phyloP scores from a whole-genome alignment of 1,140 invertebrate species.

The Megalopta genalis region DNA sequence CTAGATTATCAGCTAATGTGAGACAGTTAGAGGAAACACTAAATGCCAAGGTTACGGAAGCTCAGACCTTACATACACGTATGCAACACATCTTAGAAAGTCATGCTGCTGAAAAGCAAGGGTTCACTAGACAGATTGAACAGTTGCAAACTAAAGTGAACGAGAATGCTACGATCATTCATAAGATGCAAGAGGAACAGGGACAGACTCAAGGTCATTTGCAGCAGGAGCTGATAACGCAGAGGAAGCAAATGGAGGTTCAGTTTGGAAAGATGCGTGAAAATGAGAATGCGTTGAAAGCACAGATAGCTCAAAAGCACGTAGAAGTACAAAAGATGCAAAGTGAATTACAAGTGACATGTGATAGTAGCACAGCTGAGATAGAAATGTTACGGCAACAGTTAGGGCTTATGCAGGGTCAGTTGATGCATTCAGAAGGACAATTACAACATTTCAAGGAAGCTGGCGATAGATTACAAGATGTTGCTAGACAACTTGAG shows the following conservation, averaged over 20 bases:
- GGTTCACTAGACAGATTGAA: constrained; percentile 77
- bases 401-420: constrained; percentile 78
- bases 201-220: constrained; percentile 78
- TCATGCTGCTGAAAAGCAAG: constrained; percentile 80
- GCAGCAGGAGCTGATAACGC: constrained; percentile 78
- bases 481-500: constrained; percentile 82
- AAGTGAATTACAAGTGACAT: constrained; percentile 80
- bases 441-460: constrained; percentile 76
- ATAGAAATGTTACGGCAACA: constrained; percentile 78
- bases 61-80: constrained; percentile 81
- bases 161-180: constrained; percentile 81
- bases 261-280: constrained; percentile 79
- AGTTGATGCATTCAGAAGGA: constrained; percentile 72
- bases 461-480: constrained; percentile 72
- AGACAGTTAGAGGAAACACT: constrained; percentile 82
- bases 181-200: constrained; percentile 81
- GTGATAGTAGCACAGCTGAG: constrained; percentile 75
- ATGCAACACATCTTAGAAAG: constrained; percentile 84
- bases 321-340: constrained; percentile 80
- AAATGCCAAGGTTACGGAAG: constrained; percentile 79
- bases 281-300: constrained; percentile 78
- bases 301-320: constrained; percentile 79
- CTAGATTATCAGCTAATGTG: constrained; percentile 80
- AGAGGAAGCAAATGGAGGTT: constrained; percentile 81
- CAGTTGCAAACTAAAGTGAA: constrained; percentile 83